Percentiles rank a stretch among this genome's conserved stretches.
Evolutionary conservation across 2,888 invertebrate species (phyloP).

Genomic region (Oxyteleia sp.): DNA sequence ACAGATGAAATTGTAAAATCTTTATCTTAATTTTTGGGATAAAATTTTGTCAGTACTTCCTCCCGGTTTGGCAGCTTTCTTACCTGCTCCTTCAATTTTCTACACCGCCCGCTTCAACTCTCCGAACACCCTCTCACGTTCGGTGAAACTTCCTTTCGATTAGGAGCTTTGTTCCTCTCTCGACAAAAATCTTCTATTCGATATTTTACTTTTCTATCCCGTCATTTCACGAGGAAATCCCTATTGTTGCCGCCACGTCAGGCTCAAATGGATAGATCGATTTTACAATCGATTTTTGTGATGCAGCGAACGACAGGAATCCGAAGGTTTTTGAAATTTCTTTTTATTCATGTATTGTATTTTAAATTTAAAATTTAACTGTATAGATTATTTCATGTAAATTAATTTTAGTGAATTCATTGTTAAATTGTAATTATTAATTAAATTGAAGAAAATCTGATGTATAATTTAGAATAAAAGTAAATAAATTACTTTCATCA

Average conservation of each 20-base stretch:
- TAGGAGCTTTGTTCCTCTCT: constrained; percentile 55
- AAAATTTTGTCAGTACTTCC: background rate
- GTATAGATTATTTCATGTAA: no score
- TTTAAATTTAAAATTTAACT: no score
- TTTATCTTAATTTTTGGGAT: constrained; percentile 4
- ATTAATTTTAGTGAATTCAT: no score
- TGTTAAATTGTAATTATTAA: no score
- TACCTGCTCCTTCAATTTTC: constrained; percentile 36
- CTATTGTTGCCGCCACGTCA: constrained; percentile 45
- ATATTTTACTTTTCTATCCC: constrained; percentile 49
- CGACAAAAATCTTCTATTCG: constrained; percentile 50
- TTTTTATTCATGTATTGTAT: no score
- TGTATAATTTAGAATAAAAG: no score
- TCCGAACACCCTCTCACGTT: constrained; percentile 39
- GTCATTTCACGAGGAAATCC: constrained; percentile 37
- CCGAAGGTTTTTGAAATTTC: constrained; percentile 9
- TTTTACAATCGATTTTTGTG: constrained; percentile 34
- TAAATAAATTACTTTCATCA: no score
- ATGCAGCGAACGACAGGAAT: background rate
- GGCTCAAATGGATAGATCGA: constrained; percentile 13
- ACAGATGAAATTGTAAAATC: no score
- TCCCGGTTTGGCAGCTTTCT: constrained; percentile 23
- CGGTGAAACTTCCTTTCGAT: constrained; percentile 53
- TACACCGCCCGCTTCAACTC: constrained; percentile 22
- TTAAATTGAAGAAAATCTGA: no score